Base-by-base conservation (phyloP, 1,140 invertebrate species). In the Scylla paramamosain region DNA sequence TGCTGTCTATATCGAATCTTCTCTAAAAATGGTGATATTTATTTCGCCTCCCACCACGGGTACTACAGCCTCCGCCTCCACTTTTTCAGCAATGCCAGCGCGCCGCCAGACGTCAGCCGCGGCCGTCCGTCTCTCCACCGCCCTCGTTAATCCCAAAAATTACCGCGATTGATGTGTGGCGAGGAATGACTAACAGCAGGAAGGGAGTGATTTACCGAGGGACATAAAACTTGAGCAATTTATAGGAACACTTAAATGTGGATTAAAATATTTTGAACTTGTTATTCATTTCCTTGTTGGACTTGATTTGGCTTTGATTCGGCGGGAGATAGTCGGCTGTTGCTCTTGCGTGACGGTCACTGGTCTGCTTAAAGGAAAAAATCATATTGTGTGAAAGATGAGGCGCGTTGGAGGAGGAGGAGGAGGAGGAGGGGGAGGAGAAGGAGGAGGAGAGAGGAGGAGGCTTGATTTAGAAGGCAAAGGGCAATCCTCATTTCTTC, bases 161-260 rank as follows among this genome's bases (percentile, higher is more conserved):
- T 77, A 20, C 25, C 25, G 25, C 67, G 67, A 77, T 77, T 77
- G 67, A 77, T 77, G 67, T 77, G 67, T 77, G 67, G 67, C 67
- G 67, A 77, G 67, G 67, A 77, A 77, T 77, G 67, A 77, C 67
- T 77, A 20, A 77, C 67, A 77, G 67, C 67, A 77, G 67, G 67
- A 77, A 77, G 67, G 67, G 67, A 77, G 67, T 77, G 67, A 77
- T 77, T 77, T 77, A 77, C 67, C 25, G 67, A 59, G 67, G 12
- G 0, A 77, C 67, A 77, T 77, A 77, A 77, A 77, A 25, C 67
- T 25, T 77, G n/a, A n/a, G 1, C 6, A 25, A 77, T 77, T 77
- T 77, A 77, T 77, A n/a, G 67, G 20, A 77, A n/a, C 20, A 77
- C 12, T 77, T 20, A 77, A 77, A 77, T n/a, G 20, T 25, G 67